Evolutionary conservation across 2,797 vertebrate species (phyloP), one percentile per base, ranked within the genome.

Genomic region (Huso huso): DNA sequence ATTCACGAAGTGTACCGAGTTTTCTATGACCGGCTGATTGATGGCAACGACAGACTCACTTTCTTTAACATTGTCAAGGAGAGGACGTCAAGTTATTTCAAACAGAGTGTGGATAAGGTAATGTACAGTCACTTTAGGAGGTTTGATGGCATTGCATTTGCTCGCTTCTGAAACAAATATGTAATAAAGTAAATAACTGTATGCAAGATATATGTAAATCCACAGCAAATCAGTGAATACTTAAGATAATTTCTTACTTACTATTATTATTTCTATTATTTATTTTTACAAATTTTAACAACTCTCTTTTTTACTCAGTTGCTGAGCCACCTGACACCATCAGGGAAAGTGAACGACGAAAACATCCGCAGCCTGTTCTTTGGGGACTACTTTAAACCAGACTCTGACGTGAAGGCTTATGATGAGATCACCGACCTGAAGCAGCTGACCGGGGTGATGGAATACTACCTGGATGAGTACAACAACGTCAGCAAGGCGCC

Each of bases 1-100:
- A 87, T 97, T 77, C 95, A 97, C 74, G 95, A 98, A 74, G 79
- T 96, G 64, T 98, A 95, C 73, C 86, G 95, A 6, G 96, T 98
- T 66, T 98, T 98, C 80, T 95, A 89, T 68, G 95, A 98, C 71
- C 91, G 95, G 65, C 88, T 98, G 68, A 84, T 94, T 65, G 93
- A 94, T 65, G 73, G 71, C 0, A 80, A 89, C 0, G 95, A 98
- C 82, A 91, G 90, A 71, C 80, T 88, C 1, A 73, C 78, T 4
- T 98, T 98, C 81, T 98, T 98, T 76, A 74, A 79, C 60, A 92
- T 94, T 66, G 85, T 94, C 12, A 90, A 89, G 79, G 87, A 93
- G 61, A 92, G 88, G 65, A 94, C 91, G 3, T 88, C 83, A 53
- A 77, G 67, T 49, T 89, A 73, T 79, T 97, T 98, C 81, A 93